Conservation (phyloP, 2,113 vertebrate genomes). For the Tenebrosternarchus preto region DNA sequence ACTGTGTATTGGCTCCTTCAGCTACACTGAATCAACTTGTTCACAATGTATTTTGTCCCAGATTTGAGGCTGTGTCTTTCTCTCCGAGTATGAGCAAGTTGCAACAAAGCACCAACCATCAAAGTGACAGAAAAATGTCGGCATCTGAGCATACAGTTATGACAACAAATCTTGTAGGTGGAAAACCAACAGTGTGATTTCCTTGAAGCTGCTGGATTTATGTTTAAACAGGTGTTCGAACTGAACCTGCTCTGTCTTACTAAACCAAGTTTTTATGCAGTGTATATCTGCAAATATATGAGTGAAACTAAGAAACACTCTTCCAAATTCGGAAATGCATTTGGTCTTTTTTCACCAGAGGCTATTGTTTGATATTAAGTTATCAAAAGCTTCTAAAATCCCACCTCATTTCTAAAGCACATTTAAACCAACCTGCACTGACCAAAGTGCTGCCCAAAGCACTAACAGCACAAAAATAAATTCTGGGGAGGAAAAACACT, state of each 20-base stretch:
- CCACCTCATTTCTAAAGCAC: not conserved
- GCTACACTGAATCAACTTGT: not conserved
- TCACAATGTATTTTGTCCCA: constrained; percentile 3
- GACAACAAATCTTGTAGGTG: not conserved
- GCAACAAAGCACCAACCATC: not conserved
- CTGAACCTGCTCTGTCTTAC: not conserved
- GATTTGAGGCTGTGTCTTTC: not conserved
- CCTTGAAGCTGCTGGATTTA: not conserved
- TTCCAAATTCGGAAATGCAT: not conserved
- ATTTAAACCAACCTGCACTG: no score
- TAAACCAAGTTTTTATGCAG: not conserved
- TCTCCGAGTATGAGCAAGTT: not conserved
- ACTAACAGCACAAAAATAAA: not conserved
- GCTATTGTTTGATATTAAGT: not conserved
- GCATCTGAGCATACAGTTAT: not conserved
- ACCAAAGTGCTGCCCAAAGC: no score
- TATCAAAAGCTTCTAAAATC: not conserved
- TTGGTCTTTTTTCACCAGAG: not conserved
- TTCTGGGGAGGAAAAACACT: not conserved
- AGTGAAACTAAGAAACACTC: not conserved
- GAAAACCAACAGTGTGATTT: constrained; percentile 1
- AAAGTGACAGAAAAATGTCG: constrained; percentile 5
- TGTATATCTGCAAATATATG: not conserved
- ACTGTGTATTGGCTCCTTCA: not conserved
- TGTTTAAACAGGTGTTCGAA: constrained; percentile 3